Evolutionary conservation across 1,140 invertebrate species (phyloP).

Genomic region (Conus ventricosus): DNA sequence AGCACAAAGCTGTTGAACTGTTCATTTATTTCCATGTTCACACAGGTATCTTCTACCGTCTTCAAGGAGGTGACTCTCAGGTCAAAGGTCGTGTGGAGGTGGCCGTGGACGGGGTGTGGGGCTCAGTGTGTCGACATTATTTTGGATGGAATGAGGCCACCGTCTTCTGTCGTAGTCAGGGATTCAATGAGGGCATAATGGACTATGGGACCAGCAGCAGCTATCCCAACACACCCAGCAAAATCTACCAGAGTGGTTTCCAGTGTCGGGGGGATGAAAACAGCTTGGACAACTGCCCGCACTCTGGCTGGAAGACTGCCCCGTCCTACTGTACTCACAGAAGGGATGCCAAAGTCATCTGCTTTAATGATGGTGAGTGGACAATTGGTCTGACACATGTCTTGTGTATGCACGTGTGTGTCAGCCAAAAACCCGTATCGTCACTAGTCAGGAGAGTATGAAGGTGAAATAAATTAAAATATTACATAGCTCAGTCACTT

Average conservation of each 20-base stretch:
- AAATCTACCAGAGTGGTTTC: conserved; percentile 20
- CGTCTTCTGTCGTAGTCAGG: conserved; percentile 57
- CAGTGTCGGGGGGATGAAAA: conserved; percentile 56
- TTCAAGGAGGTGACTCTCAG: background rate
- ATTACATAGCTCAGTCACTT: no score
- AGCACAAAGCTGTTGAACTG: no score
- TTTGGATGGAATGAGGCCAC: conserved; percentile 57
- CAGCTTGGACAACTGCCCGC: conserved; percentile 57
- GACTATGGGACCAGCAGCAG: background rate
- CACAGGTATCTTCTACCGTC: conserved; percentile 25
- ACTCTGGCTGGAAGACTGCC: conserved; percentile 53
- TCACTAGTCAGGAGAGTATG: no score
- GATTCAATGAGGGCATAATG: conserved; percentile 48
- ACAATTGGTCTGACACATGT: no score
- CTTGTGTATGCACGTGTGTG: no score
- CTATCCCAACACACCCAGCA: conserved; percentile 19
- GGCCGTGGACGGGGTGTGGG: conserved; percentile 55
- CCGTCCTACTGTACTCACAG: conserved; percentile 47
- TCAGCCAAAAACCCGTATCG: no score
- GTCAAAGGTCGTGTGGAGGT: conserved; percentile 57
- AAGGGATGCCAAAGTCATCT: conserved; percentile 26
- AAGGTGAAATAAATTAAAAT: no score
- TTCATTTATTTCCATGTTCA: no score
- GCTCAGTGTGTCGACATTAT: conserved; percentile 56
- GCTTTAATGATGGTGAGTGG: conserved; percentile 26